Evolutionary conservation across 2,113 vertebrate genomes (phyloP).

Genomic region (Herpailurus yagouaroundi): DNA sequence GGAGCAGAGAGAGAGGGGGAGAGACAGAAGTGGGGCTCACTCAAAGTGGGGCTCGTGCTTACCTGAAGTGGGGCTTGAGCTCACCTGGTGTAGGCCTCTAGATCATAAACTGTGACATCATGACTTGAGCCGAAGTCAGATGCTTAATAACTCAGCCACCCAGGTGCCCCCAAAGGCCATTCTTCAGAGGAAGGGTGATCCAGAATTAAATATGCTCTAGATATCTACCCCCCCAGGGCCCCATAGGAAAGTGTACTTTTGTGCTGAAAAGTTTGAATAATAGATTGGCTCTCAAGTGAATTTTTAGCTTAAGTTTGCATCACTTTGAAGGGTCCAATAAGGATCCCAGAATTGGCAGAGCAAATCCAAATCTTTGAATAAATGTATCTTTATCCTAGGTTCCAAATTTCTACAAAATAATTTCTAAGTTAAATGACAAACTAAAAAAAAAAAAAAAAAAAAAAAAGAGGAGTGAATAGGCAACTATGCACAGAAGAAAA

Average conservation of each 20-base stretch:
- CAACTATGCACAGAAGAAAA: background rate
- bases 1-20: too few relatives aligned
- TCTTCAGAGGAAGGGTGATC: background rate
- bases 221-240: background rate
- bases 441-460: background rate
- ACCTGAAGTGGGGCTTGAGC: too few relatives aligned
- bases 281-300: background rate
- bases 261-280: background rate
- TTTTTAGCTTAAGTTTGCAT: slow-evolving; percentile 8
- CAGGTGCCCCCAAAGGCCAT: background rate
- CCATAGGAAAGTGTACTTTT: background rate
- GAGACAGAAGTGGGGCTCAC: too few relatives aligned
- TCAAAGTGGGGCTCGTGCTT: too few relatives aligned
- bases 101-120: too few relatives aligned
- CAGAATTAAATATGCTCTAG: background rate
- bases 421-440: background rate
- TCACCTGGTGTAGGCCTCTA: too few relatives aligned
- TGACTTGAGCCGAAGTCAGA: too few relatives aligned
- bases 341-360: background rate
- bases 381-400: background rate
- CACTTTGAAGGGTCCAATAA: background rate
- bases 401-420: background rate
- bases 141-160: too few relatives aligned
- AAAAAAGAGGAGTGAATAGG: background rate
- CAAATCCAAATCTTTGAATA: background rate